A percentile compares a stretch with the other conserved stretches of the same genome.
Conservation (phyloP, 2,113 vertebrate species). For the Pseudorhombus dupliciocellatus region DNA sequence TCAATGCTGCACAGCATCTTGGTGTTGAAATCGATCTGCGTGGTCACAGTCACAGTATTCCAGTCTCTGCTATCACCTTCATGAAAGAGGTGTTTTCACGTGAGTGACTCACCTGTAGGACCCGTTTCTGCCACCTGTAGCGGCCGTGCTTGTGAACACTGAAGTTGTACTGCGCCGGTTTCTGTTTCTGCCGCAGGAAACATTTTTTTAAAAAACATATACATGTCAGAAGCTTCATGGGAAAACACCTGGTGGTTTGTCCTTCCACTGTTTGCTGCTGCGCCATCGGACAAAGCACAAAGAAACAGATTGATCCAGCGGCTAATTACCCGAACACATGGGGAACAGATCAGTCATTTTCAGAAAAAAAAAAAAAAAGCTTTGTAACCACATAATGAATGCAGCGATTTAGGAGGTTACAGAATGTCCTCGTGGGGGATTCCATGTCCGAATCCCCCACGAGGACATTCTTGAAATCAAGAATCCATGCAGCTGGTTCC, state of each 20-base stretch:
- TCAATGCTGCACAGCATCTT: slow-evolving; percentile 84
- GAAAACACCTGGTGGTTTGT: not conserved
- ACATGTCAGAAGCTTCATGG: not conserved
- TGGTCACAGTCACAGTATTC: not conserved
- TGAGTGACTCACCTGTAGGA: slow-evolving; percentile 79
- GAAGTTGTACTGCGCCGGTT: slow-evolving; percentile 79
- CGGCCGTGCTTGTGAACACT: slow-evolving; percentile 81
- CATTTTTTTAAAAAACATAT: no score
- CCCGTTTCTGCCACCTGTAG: slow-evolving; percentile 84
- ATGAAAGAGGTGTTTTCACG: no score
- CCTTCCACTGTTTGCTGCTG: not conserved
- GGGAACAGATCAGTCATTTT: no score
- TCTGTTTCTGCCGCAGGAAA: slow-evolving; percentile 55
- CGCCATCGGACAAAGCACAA: not conserved
- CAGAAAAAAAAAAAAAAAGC: no score
- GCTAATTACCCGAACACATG: no score
- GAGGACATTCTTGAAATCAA: no score
- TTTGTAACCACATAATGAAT: not conserved
- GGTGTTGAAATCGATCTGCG: slow-evolving; percentile 82
- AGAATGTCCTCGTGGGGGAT: no score
- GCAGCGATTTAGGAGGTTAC: not conserved
- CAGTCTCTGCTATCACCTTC: not conserved
- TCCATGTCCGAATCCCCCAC: no score
- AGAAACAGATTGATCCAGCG: slow-evolving; percentile 11
- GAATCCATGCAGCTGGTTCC: no score